These are phyloP conservation scores for Ophion slaviceki DNA, from an alignment of 2,888 invertebrate species.

Conservation along the genomic window DNA sequence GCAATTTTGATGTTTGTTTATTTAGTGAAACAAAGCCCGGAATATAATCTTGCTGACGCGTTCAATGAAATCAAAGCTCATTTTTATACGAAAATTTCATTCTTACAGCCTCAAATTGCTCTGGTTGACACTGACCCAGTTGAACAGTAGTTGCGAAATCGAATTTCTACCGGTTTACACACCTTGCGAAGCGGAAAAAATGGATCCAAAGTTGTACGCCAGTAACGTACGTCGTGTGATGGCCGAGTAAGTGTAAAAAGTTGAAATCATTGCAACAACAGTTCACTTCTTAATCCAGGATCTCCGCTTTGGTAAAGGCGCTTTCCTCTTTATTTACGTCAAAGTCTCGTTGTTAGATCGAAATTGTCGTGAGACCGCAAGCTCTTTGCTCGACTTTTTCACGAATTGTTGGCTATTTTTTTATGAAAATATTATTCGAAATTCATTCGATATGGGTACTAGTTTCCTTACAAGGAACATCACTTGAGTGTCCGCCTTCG, in stretches of 20 bases:
- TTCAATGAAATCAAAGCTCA: neutral
- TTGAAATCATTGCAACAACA: slow-evolving; percentile 3
- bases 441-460: too few relatives aligned
- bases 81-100: neutral
- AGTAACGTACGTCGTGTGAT: slow-evolving; percentile 95
- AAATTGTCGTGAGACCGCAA: too few relatives aligned
- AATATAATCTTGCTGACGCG: neutral
- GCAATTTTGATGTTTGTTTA: neutral
- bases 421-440: too few relatives aligned
- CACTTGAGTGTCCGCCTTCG: too few relatives aligned
- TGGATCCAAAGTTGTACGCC: slow-evolving; percentile 94
- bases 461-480: too few relatives aligned
- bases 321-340: too few relatives aligned
- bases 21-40: neutral
- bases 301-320: neutral
- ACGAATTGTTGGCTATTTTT: too few relatives aligned
- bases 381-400: too few relatives aligned
- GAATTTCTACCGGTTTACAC: slow-evolving; percentile 96
- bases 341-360: too few relatives aligned
- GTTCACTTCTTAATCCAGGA: neutral
- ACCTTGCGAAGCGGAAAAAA: slow-evolving; percentile 93
- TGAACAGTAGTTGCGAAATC: slow-evolving; percentile 94
- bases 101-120: slow-evolving; percentile 89
- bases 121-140: slow-evolving; percentile 95
- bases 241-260: slow-evolving; percentile 90